Percentiles rank a stretch among this genome's conserved stretches.
phyloP scores from a whole-genome alignment of 2,113 vertebrate genomes.

The Melanotaenia duboulayi region DNA sequence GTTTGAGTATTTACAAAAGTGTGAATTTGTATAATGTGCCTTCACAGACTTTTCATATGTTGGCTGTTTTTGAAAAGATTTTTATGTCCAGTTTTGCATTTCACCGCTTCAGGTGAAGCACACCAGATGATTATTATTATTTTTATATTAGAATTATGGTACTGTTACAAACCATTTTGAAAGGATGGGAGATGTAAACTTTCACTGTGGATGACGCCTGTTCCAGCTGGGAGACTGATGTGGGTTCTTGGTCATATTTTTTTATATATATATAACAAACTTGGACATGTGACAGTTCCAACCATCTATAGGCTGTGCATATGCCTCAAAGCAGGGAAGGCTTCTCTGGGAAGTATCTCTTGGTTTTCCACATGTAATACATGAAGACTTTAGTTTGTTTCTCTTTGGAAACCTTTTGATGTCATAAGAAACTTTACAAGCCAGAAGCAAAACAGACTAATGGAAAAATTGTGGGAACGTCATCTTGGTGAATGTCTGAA shows the following conservation, averaged over 20 bases:
- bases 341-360: constrained; percentile 9
- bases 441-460: constrained; percentile 27
- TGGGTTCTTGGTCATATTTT: constrained; percentile 5
- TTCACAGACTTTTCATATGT: constrained; percentile 50
- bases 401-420: constrained; percentile 14
- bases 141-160: constrained; percentile 16
- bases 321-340: constrained; percentile 49
- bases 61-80: constrained; percentile 17
- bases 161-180: constrained; percentile 1
- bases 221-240: constrained; percentile 21
- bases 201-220: constrained; percentile 30
- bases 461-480: constrained; percentile 4
- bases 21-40: constrained; percentile 54
- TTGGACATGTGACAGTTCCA: constrained; percentile 16
- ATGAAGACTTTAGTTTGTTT: constrained; percentile 10
- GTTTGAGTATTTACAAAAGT: constrained; percentile 48
- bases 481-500: constrained; percentile 17
- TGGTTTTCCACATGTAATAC: constrained; percentile 22
- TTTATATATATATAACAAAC: not conserved
- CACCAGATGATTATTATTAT: not conserved
- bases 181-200: constrained; percentile 6
- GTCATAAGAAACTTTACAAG: not conserved
- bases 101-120: constrained; percentile 13
- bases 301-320: constrained; percentile 26
- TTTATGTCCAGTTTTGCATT: constrained; percentile 5